Percentiles rank a stretch among this genome's conserved stretches.
phyloP scores from a whole-genome alignment of 2,888 invertebrate species.

The Antheraea yamamai region DNA sequence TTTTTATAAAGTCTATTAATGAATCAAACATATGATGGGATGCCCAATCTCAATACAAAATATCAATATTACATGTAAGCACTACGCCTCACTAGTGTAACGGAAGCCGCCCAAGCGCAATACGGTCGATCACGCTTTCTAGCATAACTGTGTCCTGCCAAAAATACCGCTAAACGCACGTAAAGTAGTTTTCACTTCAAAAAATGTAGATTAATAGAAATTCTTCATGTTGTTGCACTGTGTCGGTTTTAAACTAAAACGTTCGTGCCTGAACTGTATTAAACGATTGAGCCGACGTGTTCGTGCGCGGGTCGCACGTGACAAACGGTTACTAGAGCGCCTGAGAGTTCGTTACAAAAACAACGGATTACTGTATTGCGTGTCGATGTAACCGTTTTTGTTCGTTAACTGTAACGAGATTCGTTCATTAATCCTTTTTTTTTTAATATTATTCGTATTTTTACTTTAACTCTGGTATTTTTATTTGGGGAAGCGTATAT shows the following conservation, averaged over 20 bases:
- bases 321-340: background rate
- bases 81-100: no score
- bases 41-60: no score
- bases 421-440: background rate
- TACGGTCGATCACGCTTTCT: no score
- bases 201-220: background rate
- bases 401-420: background rate
- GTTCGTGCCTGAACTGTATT: background rate
- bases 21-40: no score
- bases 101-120: no score
- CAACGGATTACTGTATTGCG: conserved; percentile 5
- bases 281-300: background rate
- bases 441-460: background rate
- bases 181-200: no score
- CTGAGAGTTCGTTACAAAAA: conserved; percentile 1
- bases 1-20: no score
- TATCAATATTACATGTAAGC: no score
- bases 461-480: background rate
- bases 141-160: no score
- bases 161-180: no score
- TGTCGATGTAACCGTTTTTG: background rate
- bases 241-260: background rate
- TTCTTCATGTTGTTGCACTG: background rate
- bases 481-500: no score
- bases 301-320: background rate